Base-by-base conservation (phyloP, 2,888 invertebrate genomes). In the Digitonthophagus gazella region DNA sequence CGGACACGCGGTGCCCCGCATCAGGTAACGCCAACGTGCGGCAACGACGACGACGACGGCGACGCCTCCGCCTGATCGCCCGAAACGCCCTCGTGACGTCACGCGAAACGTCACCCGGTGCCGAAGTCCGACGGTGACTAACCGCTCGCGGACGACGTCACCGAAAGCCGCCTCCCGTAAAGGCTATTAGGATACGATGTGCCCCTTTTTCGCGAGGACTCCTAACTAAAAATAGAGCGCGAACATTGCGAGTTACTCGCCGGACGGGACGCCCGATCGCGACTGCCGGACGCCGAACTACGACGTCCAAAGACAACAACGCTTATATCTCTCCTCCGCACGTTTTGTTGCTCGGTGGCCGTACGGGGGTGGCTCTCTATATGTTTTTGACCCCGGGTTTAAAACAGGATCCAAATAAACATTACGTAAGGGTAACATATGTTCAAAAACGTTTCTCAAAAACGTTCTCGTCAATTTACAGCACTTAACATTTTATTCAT, bases 21-120 rank as follows among this genome's bases (percentile, higher is more conserved):
- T 73, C 77, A 77, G 76, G 76, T 77, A 76, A 44, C 28, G 28
- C 28, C 28, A 44, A 44, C 28, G 28, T 44, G 28, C 28, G 28
- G 28, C 28, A 44, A 44, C 28, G 28, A 44, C 28, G 28, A 44
- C 28, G 28, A 44, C 28, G 28, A 44, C 28, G 28, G 72, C 74
- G 76, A 77, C 79, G 78, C 79, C 78, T 78, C 78, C 78, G 79
- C 79, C 74, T 73, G 74, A 74, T 71, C 28, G 28, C 28, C 18
- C 61, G 18, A 20, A 61, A 61, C 75, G 73, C 74, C 74, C 72
- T 71, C 74, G 74, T 75, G 76, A 79, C 80, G 80, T 80, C 79
- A 79, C 75, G 73, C 75, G 75, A 78, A 79, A 80, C 80, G 80
- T 80, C 81, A 80, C 78, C 28, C 58, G 58, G 16, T 58, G 58